Evolutionary conservation across 2,797 vertebrate genomes (phyloP).

Genomic region (Falco biarmicus): DNA sequence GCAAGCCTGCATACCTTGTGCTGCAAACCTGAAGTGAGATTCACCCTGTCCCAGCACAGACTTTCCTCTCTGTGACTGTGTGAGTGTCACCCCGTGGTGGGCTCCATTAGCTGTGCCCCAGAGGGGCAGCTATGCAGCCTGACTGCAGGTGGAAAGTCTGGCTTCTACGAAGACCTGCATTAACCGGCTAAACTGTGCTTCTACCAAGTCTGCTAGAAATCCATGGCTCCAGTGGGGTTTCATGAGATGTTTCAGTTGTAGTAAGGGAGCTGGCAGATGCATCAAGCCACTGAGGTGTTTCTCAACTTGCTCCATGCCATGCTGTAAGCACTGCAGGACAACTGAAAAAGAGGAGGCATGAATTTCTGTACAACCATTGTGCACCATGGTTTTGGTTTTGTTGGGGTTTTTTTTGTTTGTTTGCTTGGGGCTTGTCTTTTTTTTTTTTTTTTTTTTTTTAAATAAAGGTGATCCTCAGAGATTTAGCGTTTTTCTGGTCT

Average conservation of each 20-base stretch:
- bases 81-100: neutral
- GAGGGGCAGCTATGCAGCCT: neutral
- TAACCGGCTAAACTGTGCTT: neutral
- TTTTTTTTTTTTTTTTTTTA: too few relatives aligned
- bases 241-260: neutral
- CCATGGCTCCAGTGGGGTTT: accelerated
- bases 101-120: neutral
- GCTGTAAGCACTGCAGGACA: neutral
- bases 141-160: neutral
- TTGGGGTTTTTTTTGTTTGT: too few relatives aligned
- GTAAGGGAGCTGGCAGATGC: neutral
- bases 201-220: neutral
- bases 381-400: neutral
- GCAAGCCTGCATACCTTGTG: neutral
- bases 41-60: too few relatives aligned
- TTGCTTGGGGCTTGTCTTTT: too few relatives aligned
- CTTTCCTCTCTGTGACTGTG: neutral
- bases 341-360: too few relatives aligned
- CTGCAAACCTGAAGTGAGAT: neutral
- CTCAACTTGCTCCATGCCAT: neutral
- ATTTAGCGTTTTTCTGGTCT: neutral
- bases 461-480: neutral
- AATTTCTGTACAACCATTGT: too few relatives aligned
- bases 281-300: neutral
- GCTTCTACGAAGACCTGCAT: neutral